Percentiles rank a stretch among this genome's conserved stretches.
phyloP scores from a whole-genome alignment of 2,113 vertebrate species.

The Gopherus evgoodei region DNA sequence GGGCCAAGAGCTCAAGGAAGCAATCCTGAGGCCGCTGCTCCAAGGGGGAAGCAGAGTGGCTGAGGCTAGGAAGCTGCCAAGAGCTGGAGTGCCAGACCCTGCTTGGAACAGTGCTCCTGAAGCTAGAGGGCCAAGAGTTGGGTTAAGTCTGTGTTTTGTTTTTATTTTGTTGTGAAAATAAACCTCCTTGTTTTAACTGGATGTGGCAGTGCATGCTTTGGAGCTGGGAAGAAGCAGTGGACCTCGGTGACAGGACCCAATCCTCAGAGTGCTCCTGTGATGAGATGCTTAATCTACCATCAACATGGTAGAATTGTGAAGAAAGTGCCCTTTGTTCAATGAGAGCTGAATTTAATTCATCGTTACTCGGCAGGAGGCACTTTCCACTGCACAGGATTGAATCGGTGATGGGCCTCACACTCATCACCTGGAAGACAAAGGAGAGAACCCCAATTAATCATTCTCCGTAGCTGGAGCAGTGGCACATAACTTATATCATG shows the following conservation, averaged over 20 bases:
- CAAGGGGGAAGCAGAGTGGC: background rate
- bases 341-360: slow-evolving; percentile 6
- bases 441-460: background rate
- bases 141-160: background rate
- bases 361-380: slow-evolving; percentile 33
- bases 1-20: background rate
- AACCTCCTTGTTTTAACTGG: background rate
- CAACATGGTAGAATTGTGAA: background rate
- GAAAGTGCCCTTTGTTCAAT: slow-evolving; percentile 7
- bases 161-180: background rate
- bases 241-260: too few species aligned
- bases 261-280: background rate
- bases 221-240: background rate
- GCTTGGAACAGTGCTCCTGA: background rate
- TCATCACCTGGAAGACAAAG: background rate
- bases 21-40: background rate
- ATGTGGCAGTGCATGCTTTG: background rate
- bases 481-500: background rate
- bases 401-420: background rate
- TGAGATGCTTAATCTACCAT: background rate
- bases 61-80: background rate
- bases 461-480: background rate
- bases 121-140: background rate
- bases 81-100: background rate
- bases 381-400: background rate